Conservation (phyloP, 2,797 vertebrate species). For the Thripadectes ignobilis region DNA sequence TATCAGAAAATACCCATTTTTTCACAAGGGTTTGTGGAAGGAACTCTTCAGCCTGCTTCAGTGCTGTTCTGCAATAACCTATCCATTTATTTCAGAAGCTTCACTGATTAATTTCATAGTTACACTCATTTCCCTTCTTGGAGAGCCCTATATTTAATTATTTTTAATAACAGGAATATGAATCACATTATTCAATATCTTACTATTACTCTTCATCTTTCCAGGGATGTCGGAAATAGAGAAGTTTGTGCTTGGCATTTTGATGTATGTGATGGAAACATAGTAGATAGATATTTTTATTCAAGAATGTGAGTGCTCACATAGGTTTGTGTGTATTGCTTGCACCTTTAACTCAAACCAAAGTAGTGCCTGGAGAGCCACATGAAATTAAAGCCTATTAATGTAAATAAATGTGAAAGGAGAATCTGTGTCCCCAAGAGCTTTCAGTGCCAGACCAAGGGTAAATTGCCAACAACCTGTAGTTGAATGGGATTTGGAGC, state of each 20-base stretch:
- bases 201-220: constrained; percentile 32
- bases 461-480: background rate
- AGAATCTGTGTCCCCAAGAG: background rate
- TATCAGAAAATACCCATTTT: background rate
- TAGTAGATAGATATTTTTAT: background rate
- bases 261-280: background rate
- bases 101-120: constrained; percentile 24
- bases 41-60: background rate
- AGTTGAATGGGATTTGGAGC: background rate
- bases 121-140: constrained; percentile 34
- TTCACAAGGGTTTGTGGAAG: background rate
- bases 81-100: constrained; percentile 16
- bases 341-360: background rate
- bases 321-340: background rate
- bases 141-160: constrained; percentile 31
- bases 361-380: background rate
- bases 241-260: background rate
- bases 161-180: constrained; percentile 28
- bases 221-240: background rate
- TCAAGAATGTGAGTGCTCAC: background rate
- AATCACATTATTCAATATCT: background rate
- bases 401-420: background rate
- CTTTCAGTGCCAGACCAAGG: background rate
- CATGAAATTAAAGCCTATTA: background rate
- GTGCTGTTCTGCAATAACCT: background rate